Evolutionary conservation across 2,113 vertebrate genomes (phyloP), one percentile per base, ranked within the genome.

Genomic region (Ageneiosus marmoratus): DNA sequence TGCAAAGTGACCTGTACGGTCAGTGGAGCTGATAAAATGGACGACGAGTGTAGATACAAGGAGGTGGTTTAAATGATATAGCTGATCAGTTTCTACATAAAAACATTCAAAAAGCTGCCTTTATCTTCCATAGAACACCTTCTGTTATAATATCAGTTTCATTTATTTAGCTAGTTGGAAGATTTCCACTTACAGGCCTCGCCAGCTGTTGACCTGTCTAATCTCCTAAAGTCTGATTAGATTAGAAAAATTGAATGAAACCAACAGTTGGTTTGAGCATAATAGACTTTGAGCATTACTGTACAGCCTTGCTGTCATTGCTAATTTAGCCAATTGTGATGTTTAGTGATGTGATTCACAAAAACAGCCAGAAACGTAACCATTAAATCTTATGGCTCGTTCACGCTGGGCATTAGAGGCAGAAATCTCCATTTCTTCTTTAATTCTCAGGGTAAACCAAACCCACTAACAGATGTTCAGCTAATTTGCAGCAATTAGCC

Each of bases 401-500:
- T 83, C 32, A 83, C 32, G 16, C 67, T 44, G 22, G 55, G 81
- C n/a, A 22, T 81, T 56, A 41, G 27, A 81, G n/a, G 48, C 75
- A 75, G 55, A 80, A 81, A 83, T 81, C 78, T 87, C 79, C 74
- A 85, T 88, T 83, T 88, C 85, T 87, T 80, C 87, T 86, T 87
- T 86, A 88, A 88, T 85, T 89, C 80, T 89, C 84, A 83, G 50
- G 74, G 80, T 86, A 83, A 78, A 75, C 76, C 83, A 63, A 84
- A 78, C 83, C 79, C 70, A 65, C 32, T 72, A 86, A 79, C 88
- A 89, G 88, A 84, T 87, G 88, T 86, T 87, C 48, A 55, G 80
- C 77, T 87, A 89, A 89, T 87, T 84, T 84, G 79, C 77, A 44
- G 70, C 83, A 86, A 89, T 89, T 86, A 87, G 84, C 60, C 82